Percentiles rank a stretch among this genome's conserved stretches.
Evolutionary conservation across 1,140 invertebrate genomes (phyloP).

Genomic region (Drosophila ironensis): DNA sequence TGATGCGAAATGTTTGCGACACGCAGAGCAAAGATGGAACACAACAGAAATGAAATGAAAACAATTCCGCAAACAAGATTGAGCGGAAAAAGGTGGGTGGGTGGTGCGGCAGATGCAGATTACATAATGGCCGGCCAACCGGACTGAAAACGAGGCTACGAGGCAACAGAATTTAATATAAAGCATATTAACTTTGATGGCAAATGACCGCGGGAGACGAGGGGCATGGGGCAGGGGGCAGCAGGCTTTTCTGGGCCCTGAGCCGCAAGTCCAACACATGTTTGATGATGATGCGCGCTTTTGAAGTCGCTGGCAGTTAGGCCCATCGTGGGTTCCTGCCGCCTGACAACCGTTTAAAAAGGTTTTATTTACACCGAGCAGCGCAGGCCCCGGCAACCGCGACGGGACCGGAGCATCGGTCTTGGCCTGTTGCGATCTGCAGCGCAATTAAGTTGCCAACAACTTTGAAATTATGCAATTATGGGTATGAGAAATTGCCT

Average conservation of each 20-base stretch:
- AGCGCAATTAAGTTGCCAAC: constrained; percentile 81
- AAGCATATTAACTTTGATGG: constrained; percentile 77
- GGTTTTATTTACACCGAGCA: constrained; percentile 78
- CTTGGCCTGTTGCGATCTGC: constrained; percentile 55
- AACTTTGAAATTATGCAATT: constrained; percentile 82
- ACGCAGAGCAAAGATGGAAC: constrained; percentile 22
- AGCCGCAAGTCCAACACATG: constrained; percentile 63
- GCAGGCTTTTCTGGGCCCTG: neutral
- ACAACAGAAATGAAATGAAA: neutral
- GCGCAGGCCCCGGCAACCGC: constrained; percentile 18
- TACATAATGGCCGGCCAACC: constrained; percentile 46
- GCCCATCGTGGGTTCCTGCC: constrained; percentile 40
- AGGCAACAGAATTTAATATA: constrained; percentile 73
- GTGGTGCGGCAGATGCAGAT: constrained; percentile 70
- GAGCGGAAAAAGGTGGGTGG: neutral
- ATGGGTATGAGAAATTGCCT: constrained; percentile 81
- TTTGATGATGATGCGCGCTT: constrained; percentile 73
- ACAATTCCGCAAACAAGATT: constrained; percentile 33
- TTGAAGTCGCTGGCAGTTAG: constrained; percentile 65
- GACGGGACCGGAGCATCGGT: constrained; percentile 15
- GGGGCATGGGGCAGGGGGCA: neutral
- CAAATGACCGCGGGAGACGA: constrained; percentile 54
- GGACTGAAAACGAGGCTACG: constrained; percentile 37
- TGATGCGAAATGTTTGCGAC: constrained; percentile 53
- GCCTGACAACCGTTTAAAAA: constrained; percentile 78